A percentile compares a stretch with the other conserved stretches of the same genome.
Evolutionary conservation across 2,888 invertebrate genomes (phyloP).

Genomic region (Caenorhabditis japonica): DNA sequence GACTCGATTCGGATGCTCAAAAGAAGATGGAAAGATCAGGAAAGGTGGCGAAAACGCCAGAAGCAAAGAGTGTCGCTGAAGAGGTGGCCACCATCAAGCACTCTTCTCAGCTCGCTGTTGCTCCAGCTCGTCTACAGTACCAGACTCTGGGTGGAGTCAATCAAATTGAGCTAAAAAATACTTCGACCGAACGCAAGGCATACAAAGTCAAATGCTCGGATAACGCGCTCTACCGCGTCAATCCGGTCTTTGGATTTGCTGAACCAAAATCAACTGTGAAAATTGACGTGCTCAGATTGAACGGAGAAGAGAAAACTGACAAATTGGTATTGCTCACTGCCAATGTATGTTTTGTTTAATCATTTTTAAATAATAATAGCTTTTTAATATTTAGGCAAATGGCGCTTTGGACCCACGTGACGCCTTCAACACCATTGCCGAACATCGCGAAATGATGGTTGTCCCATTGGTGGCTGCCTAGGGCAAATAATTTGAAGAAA

Average conservation of each 20-base stretch:
- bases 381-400: slow-evolving; percentile 15
- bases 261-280: slow-evolving; percentile 40
- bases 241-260: slow-evolving; percentile 53
- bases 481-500: no score
- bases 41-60: slow-evolving; percentile 5
- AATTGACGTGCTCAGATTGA: slow-evolving; percentile 48
- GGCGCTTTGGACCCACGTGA: slow-evolving; percentile 16
- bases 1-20: slow-evolving; percentile 37
- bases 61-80: slow-evolving; percentile 11
- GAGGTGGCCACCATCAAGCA: slow-evolving; percentile 41
- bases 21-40: slow-evolving; percentile 32
- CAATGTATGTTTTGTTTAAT: slow-evolving; percentile 21
- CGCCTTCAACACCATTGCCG: slow-evolving; percentile 13
- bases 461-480: slow-evolving; percentile 35
- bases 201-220: slow-evolving; percentile 56
- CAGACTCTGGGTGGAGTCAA: slow-evolving; percentile 35
- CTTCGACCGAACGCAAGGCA: slow-evolving; percentile 47
- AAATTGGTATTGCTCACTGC: slow-evolving; percentile 46
- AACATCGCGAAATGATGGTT: slow-evolving; percentile 42
- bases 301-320: slow-evolving; percentile 53
- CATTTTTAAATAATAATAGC: background rate
- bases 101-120: slow-evolving; percentile 27
- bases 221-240: slow-evolving; percentile 50
- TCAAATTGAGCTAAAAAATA: slow-evolving; percentile 42
- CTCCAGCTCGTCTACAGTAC: slow-evolving; percentile 38